Evolutionary conservation across 2,797 vertebrate species (phyloP).

Genomic region (Anisognathus igniventris): DNA sequence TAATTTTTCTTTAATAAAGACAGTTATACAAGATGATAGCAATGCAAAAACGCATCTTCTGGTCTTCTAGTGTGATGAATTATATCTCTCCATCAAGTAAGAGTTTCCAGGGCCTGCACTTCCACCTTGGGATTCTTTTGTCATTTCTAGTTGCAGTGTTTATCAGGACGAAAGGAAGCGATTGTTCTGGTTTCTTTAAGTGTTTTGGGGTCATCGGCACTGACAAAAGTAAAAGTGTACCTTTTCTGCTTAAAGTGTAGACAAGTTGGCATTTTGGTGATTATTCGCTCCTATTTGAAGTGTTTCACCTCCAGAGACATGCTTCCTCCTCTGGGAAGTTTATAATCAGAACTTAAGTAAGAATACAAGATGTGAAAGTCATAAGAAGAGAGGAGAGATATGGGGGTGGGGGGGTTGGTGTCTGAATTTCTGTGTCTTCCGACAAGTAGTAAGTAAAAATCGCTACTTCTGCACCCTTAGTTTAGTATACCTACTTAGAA

Average conservation of each 20-base stretch:
- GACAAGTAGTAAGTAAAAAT: background rate
- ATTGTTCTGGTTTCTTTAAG: background rate
- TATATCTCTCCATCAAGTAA: fast-evolving
- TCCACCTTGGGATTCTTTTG: background rate
- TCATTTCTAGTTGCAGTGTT: background rate
- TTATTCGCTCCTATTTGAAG: background rate
- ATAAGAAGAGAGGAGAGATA: background rate
- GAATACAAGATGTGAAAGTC: background rate
- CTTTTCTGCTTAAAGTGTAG: background rate
- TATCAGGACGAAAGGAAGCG: background rate
- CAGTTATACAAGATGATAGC: background rate
- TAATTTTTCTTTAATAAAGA: background rate
- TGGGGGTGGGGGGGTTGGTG: fast-evolving
- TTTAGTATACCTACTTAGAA: background rate
- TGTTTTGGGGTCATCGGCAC: background rate
- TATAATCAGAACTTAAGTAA: background rate
- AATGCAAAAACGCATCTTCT: background rate
- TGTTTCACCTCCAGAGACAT: background rate
- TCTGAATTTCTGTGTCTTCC: background rate
- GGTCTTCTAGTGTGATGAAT: background rate
- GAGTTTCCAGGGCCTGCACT: background rate
- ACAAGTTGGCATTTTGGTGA: background rate
- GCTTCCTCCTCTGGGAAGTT: background rate
- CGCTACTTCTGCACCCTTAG: background rate
- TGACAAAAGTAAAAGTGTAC: background rate